Evolutionary conservation across 2,888 invertebrate genomes (phyloP).

Genomic region (Cinara cedri): DNA sequence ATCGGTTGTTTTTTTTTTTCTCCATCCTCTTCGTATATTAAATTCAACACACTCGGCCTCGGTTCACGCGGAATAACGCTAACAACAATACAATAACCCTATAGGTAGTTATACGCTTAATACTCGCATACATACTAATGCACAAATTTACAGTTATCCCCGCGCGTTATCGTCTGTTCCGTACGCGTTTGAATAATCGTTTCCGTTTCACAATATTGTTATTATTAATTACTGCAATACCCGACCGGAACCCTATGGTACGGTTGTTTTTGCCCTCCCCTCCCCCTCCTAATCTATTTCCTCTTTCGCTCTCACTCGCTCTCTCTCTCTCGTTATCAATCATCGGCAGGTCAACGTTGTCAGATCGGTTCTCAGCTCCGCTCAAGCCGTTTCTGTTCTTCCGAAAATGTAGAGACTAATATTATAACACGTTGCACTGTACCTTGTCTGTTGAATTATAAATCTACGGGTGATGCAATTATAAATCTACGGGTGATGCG

Average conservation of each 20-base stretch:
- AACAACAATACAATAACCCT: conserved; percentile 8
- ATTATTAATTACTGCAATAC: too few species aligned
- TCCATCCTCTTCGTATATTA: background rate
- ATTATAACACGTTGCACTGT: too few species aligned
- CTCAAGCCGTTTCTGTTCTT: too few species aligned
- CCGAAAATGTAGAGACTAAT: too few species aligned
- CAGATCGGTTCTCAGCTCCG: too few species aligned
- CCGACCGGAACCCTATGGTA: conserved; percentile 17
- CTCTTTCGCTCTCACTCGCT: background rate
- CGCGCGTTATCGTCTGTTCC: conserved; percentile 16
- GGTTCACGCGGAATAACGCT: background rate
- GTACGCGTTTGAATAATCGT: conserved; percentile 22
- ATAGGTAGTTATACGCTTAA: too few species aligned
- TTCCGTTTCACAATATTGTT: conserved; percentile 29
- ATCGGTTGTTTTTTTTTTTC: background rate
- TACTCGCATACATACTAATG: background rate
- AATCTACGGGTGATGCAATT: too few species aligned
- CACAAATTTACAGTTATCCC: conserved; percentile 20
- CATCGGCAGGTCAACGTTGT: too few species aligned
- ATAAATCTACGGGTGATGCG: too few species aligned
- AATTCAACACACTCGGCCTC: background rate
- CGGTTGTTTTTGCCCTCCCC: background rate
- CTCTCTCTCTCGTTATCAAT: background rate
- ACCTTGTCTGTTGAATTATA: too few species aligned
- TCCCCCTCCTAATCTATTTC: background rate